A percentile compares a stretch with the other conserved stretches of the same genome.
Evolutionary conservation across 2,888 invertebrate genomes (phyloP).

Genomic region (Dicranocentrus wangi): DNA sequence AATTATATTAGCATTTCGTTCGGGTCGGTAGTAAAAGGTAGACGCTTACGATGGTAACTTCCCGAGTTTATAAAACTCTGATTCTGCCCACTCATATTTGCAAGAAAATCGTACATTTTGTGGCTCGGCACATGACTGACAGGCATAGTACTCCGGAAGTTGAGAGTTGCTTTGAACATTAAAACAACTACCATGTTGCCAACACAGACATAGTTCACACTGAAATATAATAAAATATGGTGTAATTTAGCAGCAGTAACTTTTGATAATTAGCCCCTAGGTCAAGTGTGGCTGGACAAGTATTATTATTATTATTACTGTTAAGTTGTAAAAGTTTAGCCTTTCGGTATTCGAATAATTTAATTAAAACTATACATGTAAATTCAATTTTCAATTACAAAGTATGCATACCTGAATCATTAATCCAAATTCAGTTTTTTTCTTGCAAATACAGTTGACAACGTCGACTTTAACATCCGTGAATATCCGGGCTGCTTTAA

Average conservation of each 20-base stretch:
- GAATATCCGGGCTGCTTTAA: constrained; percentile 37
- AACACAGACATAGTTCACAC: constrained; percentile 95
- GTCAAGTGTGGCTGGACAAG: too few relatives aligned
- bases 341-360: too few relatives aligned
- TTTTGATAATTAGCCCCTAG: too few relatives aligned
- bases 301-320: too few relatives aligned
- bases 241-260: too few relatives aligned
- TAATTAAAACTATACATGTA: too few relatives aligned
- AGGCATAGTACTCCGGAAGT: constrained; percentile 93
- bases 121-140: constrained; percentile 91
- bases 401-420: constrained; percentile 92
- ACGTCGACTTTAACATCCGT: constrained; percentile 79
- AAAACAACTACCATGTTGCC: constrained; percentile 96
- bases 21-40: too few relatives aligned
- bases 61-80: constrained; percentile 92
- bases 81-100: constrained; percentile 85
- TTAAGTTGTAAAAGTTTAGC: too few relatives aligned
- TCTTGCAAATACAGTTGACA: constrained; percentile 92
- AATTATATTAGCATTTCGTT: too few relatives aligned
- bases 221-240: constrained; percentile 78
- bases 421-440: constrained; percentile 93
- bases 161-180: constrained; percentile 87
- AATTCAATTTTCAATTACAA: too few relatives aligned
- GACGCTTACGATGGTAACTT: constrained; percentile 79
- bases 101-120: constrained; percentile 82